phyloP scores from a whole-genome alignment of 2,113 vertebrate species.

The Lampris incognitus region DNA sequence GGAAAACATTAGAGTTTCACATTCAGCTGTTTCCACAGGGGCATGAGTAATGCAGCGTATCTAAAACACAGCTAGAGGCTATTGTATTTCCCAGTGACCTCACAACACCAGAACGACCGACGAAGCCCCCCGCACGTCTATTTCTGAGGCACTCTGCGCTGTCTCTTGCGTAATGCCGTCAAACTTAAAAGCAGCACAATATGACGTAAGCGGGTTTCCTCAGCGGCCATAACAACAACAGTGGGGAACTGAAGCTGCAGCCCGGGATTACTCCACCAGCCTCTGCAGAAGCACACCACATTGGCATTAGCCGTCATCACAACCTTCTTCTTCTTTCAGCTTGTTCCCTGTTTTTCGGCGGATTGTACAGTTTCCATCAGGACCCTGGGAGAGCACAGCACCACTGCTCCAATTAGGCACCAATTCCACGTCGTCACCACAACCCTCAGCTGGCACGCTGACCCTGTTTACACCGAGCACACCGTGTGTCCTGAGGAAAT shows the following conservation, averaged over 20 bases:
- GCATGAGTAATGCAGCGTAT: constrained; percentile 11
- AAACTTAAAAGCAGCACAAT: not conserved
- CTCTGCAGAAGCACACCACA: too few relatives aligned
- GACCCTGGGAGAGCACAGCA: too few relatives aligned
- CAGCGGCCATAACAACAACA: constrained; percentile 3
- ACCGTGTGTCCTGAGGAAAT: too few relatives aligned
- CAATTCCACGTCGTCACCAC: too few relatives aligned
- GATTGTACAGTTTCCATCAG: too few relatives aligned
- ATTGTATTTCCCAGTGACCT: constrained; percentile 33
- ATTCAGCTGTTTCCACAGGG: constrained; percentile 25
- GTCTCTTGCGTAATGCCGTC: constrained; percentile 7
- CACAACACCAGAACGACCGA: not conserved
- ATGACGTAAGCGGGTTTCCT: not conserved
- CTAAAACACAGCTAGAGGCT: not conserved
- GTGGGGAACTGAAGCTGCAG: not conserved
- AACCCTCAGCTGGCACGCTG: too few relatives aligned
- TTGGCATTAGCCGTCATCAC: too few relatives aligned
- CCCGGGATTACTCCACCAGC: too few relatives aligned
- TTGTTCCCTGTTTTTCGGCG: too few relatives aligned
- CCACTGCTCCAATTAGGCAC: too few relatives aligned
- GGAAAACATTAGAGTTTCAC: not conserved
- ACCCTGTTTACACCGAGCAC: too few relatives aligned
- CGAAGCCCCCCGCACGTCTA: not conserved
- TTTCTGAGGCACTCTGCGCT: constrained; percentile 22
- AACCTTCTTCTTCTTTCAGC: too few relatives aligned